Conservation (phyloP, 2,888 invertebrate genomes). For the Limnephilus lunatus region DNA sequence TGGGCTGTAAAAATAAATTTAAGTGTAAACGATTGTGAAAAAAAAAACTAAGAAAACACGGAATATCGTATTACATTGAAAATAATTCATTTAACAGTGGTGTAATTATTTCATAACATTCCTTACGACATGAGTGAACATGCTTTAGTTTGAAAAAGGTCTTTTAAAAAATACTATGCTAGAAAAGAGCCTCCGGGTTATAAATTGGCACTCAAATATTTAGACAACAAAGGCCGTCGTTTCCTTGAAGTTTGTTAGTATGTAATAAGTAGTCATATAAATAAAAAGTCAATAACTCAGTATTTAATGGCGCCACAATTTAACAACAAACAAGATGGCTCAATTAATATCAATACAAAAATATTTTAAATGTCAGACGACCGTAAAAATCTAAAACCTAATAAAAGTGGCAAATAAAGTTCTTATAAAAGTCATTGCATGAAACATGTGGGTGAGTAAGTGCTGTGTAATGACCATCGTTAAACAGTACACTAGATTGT, state of each 20-base stretch:
- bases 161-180: neutral
- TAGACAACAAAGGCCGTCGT: neutral
- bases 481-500: neutral
- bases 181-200: neutral
- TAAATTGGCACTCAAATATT: neutral
- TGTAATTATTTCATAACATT: neutral
- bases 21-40: neutral
- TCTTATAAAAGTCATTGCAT: neutral
- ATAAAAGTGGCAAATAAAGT: neutral
- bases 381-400: neutral
- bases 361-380: neutral
- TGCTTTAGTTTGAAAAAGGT: neutral
- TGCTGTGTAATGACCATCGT: neutral
- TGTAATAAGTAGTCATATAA: neutral
- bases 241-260: neutral
- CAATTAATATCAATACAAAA: slow-evolving; percentile 4
- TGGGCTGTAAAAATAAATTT: neutral
- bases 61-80: neutral
- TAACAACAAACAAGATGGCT: neutral
- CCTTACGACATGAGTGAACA: neutral
- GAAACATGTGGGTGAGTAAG: neutral
- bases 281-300: neutral
- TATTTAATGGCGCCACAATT: neutral
- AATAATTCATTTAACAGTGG: neutral
- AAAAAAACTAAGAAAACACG: neutral